These are phyloP conservation scores for Oscheius onirici DNA, from an alignment of 2,888 invertebrate species.

Conservation along the genomic window DNA sequence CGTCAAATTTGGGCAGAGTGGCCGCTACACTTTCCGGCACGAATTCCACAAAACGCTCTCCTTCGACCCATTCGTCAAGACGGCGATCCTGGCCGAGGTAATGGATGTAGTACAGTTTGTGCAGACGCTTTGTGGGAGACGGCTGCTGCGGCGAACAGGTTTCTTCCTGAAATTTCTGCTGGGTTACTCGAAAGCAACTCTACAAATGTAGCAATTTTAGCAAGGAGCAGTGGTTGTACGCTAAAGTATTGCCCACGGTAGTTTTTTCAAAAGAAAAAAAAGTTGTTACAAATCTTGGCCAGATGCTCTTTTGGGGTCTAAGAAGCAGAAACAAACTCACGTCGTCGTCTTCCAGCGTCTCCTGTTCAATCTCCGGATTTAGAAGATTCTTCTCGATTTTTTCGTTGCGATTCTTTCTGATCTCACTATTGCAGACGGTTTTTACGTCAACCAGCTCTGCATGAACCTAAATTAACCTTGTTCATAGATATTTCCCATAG, in stretches of 20 bases:
- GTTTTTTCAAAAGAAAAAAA: no score
- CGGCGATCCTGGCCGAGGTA: conserved; percentile 64
- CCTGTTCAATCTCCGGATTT: conserved; percentile 9
- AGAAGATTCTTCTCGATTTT: conserved; percentile 24
- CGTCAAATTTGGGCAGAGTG: conserved; percentile 1
- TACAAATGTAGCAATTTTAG: no score
- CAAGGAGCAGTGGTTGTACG: no score
- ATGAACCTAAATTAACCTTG: conserved; percentile 3
- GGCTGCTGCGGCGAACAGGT: neutral
- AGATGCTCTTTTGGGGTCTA: no score
- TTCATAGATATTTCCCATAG: neutral
- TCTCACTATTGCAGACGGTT: conserved; percentile 11
- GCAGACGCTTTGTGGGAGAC: conserved; percentile 20
- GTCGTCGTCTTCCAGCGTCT: conserved; percentile 1
- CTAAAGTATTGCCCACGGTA: no score
- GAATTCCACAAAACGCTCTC: conserved; percentile 38
- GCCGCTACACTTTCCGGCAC: conserved; percentile 13
- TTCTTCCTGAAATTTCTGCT: conserved; percentile 19
- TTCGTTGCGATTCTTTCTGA: conserved; percentile 29
- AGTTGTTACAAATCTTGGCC: no score
- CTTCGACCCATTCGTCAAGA: conserved; percentile 67
- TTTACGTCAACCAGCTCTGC: conserved; percentile 29
- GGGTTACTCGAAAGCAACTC: no score
- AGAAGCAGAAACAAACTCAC: no score
- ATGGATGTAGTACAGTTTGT: conserved; percentile 62